phyloP scores from a whole-genome alignment of 2,888 invertebrate species.

The Unio pictorum region DNA sequence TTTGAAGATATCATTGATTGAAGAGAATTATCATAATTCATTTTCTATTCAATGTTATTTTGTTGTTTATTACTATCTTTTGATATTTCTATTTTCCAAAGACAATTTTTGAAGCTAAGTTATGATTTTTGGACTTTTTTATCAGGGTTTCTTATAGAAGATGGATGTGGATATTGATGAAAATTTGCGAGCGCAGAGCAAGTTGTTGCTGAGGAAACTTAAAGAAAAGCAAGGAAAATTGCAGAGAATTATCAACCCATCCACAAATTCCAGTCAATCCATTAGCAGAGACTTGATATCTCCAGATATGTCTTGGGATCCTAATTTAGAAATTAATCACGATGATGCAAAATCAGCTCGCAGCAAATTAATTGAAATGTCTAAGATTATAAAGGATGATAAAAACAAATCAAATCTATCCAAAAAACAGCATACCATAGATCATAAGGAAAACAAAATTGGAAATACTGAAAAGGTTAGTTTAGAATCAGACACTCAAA shows the following conservation, averaged over 20 bases:
- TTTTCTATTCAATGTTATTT: no score
- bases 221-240: constrained; percentile 49
- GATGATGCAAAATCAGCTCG: background rate
- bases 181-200: constrained; percentile 47
- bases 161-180: constrained; percentile 37
- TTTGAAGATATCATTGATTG: no score
- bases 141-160: constrained; percentile 1
- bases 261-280: background rate
- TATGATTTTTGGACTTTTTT: background rate
- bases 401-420: no score
- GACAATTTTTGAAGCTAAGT: background rate
- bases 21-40: no score
- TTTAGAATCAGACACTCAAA: no score
- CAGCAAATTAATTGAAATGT: no score
- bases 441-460: no score
- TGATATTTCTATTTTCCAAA: background rate
- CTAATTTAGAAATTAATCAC: background rate
- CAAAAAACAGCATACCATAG: no score
- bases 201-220: constrained; percentile 46
- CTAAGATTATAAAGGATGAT: no score
- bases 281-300: background rate
- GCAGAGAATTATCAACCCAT: constrained; percentile 27
- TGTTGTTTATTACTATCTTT: background rate
- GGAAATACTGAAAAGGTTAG: no score
- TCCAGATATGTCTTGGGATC: background rate